Evolutionary conservation across 2,113 vertebrate species (phyloP).

Genomic region (Trinectes maculatus): DNA sequence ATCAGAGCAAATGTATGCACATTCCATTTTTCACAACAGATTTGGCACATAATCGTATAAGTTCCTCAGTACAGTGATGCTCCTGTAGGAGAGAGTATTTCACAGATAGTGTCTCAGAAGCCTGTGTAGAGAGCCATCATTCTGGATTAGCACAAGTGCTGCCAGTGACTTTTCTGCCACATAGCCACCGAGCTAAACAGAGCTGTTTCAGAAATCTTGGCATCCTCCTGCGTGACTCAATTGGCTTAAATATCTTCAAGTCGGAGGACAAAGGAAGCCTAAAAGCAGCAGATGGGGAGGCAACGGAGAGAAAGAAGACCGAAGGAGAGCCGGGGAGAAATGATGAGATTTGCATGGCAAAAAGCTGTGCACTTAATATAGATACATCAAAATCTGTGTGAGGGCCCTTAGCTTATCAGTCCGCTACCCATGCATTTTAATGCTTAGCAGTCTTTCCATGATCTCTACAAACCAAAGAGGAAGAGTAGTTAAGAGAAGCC

Average conservation of each 20-base stretch:
- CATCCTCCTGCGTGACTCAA: constrained; percentile 2
- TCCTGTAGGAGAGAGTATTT: background rate
- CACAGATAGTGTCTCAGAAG: background rate
- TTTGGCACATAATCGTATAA: background rate
- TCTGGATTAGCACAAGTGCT: background rate
- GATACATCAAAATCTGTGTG: constrained; percentile 3
- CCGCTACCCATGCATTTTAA: constrained; percentile 1
- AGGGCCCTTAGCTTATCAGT: background rate
- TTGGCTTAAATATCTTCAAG: constrained; percentile 1
- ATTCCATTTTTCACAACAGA: background rate
- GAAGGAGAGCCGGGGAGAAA: background rate
- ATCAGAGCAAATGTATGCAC: background rate
- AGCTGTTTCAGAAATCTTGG: background rate
- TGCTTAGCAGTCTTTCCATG: constrained; percentile 22
- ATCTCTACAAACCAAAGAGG: constrained; percentile 26
- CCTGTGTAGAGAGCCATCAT: background rate
- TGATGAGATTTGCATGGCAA: background rate
- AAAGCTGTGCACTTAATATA: constrained; percentile 28
- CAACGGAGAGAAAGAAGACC: background rate
- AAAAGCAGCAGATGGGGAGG: constrained; percentile 10
- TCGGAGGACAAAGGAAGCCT: constrained; percentile 3
- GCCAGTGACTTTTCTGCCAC: background rate
- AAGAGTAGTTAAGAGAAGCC: constrained; percentile 14
- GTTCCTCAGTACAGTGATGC: background rate
- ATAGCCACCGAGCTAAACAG: background rate